Conservation (phyloP, 2,797 vertebrate species). For the Amblyraja radiata region DNA sequence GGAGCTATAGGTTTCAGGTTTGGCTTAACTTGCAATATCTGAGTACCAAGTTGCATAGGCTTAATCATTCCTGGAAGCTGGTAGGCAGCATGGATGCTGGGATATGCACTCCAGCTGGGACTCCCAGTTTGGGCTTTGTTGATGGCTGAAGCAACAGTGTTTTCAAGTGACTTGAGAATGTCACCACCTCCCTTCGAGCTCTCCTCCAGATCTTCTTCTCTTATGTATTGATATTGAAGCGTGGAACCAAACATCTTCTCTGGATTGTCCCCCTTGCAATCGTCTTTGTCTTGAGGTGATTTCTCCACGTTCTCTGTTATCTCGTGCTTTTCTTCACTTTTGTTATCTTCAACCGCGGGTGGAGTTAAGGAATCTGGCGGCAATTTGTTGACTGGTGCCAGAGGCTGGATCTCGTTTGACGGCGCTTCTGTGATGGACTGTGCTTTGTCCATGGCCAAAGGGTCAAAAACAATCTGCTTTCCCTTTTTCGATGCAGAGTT, state of each 20-base stretch:
- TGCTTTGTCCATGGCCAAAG: slow-evolving; percentile 92
- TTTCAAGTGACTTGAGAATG: slow-evolving; percentile 95
- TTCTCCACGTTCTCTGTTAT: slow-evolving; percentile 65
- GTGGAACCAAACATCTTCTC: slow-evolving; percentile 73
- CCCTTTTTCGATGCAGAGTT: slow-evolving; percentile 97
- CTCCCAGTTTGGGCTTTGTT: slow-evolving; percentile 98
- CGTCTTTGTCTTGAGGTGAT: slow-evolving; percentile 71
- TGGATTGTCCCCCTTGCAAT: slow-evolving; percentile 60
- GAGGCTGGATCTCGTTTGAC: slow-evolving; percentile 55
- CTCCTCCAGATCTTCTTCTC: slow-evolving; percentile 94
- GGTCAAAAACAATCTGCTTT: slow-evolving; percentile 91
- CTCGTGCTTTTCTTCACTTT: slow-evolving; percentile 66
- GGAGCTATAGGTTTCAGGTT: slow-evolving; percentile 89
- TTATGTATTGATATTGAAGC: slow-evolving; percentile 93
- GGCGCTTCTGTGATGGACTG: slow-evolving; percentile 78
- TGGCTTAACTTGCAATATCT: slow-evolving; percentile 81
- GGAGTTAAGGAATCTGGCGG: slow-evolving; percentile 62
- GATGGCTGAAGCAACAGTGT: slow-evolving; percentile 96
- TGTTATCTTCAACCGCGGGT: slow-evolving; percentile 65
- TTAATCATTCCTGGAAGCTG: slow-evolving; percentile 91
- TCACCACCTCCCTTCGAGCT: slow-evolving; percentile 87
- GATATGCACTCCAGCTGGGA: slow-evolving; percentile 96
- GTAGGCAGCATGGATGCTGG: slow-evolving; percentile 96
- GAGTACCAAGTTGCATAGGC: slow-evolving; percentile 69
- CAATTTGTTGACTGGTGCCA: slow-evolving; percentile 66